Evolutionary conservation across 2,797 vertebrate species (phyloP).

Genomic region (Lepilemur septentrionalis): DNA sequence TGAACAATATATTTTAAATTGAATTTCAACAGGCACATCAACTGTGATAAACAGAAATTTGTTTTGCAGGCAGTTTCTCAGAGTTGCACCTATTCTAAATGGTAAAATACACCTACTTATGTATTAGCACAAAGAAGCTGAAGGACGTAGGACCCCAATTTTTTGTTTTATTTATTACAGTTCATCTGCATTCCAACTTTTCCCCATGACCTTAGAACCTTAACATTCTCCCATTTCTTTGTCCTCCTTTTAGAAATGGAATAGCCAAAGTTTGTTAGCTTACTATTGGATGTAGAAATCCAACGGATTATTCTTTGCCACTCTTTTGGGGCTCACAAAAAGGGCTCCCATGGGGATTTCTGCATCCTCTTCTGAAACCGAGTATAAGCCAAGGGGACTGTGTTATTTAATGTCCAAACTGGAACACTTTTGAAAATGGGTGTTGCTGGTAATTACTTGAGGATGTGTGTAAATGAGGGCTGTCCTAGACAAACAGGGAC

Average conservation of each 20-base stretch:
- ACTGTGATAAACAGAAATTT: not conserved
- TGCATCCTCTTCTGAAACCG: not conserved
- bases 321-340: not conserved
- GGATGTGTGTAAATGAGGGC: not conserved
- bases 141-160: not conserved
- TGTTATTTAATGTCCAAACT: not conserved
- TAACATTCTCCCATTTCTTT: not conserved
- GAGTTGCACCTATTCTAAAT: not conserved
- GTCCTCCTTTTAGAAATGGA: not conserved
- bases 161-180: not conserved
- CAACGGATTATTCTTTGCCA: not conserved
- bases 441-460: not conserved
- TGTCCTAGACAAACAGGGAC: not conserved
- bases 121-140: not conserved
- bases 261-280: not conserved
- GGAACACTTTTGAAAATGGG: not conserved
- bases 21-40: not conserved
- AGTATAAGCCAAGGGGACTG: not conserved
- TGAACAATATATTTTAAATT: not conserved
- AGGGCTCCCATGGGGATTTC: not conserved
- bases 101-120: not conserved
- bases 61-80: not conserved
- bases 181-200: not conserved
- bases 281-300: not conserved
- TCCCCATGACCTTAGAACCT: not conserved